Evolutionary conservation across 1,140 invertebrate genomes (phyloP).

Genomic region (Coenobita brevimanus): DNA sequence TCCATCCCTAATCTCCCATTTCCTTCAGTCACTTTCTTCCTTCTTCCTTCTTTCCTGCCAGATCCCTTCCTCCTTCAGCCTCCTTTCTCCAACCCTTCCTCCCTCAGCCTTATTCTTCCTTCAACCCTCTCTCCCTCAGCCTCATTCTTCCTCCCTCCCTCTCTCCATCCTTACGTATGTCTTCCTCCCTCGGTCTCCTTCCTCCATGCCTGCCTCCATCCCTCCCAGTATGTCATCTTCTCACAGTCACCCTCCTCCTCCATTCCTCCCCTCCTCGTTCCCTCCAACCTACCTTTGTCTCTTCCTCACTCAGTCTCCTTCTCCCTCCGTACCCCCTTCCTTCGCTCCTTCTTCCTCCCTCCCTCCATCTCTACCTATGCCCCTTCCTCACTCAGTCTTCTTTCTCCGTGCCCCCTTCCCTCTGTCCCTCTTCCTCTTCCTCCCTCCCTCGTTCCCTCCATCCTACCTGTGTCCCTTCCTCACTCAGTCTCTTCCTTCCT

Average conservation of each 20-base stretch:
- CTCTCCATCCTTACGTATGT: no score
- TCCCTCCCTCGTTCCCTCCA: background rate
- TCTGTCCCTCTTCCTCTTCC: background rate
- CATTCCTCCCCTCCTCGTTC: conserved; percentile 5
- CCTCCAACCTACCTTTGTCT: background rate
- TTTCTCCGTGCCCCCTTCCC: background rate
- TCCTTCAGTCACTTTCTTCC: background rate
- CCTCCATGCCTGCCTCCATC: background rate
- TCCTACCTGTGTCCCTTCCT: background rate
- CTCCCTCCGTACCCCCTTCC: background rate
- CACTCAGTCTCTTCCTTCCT: background rate
- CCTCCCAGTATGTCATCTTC: background rate
- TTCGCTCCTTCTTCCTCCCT: background rate
- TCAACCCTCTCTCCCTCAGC: background rate
- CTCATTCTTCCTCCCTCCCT: no score
- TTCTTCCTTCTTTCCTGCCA: background rate
- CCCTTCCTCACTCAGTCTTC: background rate
- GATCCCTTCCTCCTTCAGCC: no score
- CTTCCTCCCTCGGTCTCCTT: no score
- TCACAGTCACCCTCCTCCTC: background rate
- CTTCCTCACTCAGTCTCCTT: background rate
- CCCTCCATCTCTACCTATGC: background rate
- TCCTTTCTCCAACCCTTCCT: background rate
- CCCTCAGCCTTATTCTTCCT: no score
- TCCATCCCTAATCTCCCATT: background rate